These are phyloP conservation scores for Platerodrilus igneus DNA, from an alignment of 2,888 invertebrate species.

Conservation along the genomic window DNA sequence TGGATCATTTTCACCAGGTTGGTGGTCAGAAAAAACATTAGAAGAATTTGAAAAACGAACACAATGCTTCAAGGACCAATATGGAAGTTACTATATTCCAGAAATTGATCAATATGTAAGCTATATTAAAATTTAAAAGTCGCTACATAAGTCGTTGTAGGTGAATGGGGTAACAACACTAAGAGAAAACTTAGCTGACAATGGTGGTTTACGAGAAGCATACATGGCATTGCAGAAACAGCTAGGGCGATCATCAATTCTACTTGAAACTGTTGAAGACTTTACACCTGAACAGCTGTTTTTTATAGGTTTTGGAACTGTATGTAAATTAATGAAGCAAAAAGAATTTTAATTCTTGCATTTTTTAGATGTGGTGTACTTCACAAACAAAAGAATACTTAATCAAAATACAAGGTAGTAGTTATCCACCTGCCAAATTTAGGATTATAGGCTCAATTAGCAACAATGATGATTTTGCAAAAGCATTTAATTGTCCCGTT, in stretches of 20 bases:
- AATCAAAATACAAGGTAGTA: conserved; percentile 21
- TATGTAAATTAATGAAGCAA: conserved; percentile 26
- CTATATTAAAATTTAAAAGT: conserved; percentile 4
- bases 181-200: conserved; percentile 48
- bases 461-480: conserved; percentile 43
- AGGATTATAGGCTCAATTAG: conserved; percentile 44
- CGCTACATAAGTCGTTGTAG: conserved; percentile 32
- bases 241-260: conserved; percentile 5
- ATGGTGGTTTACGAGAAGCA: conserved; percentile 44
- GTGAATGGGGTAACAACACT: conserved; percentile 52
- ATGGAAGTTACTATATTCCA: conserved; percentile 43
- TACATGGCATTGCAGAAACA: conserved; percentile 39
- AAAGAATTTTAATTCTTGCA: no score
- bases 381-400: conserved; percentile 36
- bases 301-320: conserved; percentile 45
- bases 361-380: conserved; percentile 45
- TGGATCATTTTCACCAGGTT: conserved; percentile 47
- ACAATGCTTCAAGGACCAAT: conserved; percentile 48
- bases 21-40: conserved; percentile 41
- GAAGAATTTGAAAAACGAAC: conserved; percentile 39
- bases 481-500: conserved; percentile 40
- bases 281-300: conserved; percentile 44
- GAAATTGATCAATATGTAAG: conserved; percentile 41
- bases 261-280: conserved; percentile 13
- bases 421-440: conserved; percentile 38